These are phyloP conservation scores for Gadus chalcogrammus DNA, from an alignment of 2,113 vertebrate genomes.

Conservation along the genomic window DNA sequence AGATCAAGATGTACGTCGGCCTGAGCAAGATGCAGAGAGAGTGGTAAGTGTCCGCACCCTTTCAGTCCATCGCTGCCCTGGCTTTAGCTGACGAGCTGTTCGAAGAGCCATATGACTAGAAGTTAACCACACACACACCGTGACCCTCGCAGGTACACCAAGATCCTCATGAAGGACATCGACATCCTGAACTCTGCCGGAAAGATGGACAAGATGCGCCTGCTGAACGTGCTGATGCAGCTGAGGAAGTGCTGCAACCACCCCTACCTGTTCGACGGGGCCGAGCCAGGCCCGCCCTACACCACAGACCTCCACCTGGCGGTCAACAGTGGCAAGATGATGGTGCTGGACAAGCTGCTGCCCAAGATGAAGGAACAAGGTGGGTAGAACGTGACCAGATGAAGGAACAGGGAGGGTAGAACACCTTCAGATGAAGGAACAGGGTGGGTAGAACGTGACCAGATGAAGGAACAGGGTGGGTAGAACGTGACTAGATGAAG, in stretches of 20 bases:
- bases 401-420: not conserved
- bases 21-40: conserved; percentile 99
- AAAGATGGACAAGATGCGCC: conserved; percentile 97
- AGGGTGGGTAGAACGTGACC: too few species aligned
- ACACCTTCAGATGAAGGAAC: too few species aligned
- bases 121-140: too few species aligned
- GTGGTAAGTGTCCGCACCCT: conserved; percentile 76
- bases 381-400: conserved; percentile 40
- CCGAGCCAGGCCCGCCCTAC: conserved; percentile 94
- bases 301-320: conserved; percentile 96
- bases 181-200: conserved; percentile 95
- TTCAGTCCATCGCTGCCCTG: not conserved
- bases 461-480: too few species aligned
- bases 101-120: too few species aligned
- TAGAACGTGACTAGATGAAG: too few species aligned
- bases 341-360: conserved; percentile 90
- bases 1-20: conserved; percentile 97
- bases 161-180: conserved; percentile 98
- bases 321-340: conserved; percentile 98
- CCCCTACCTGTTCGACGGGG: conserved; percentile 94
- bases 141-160: conserved; percentile 82
- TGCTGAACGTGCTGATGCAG: conserved; percentile 96
- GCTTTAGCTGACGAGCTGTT: too few species aligned
- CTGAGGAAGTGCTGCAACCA: conserved; percentile 97
- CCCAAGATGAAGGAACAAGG: conserved; percentile 93